phyloP scores from a whole-genome alignment of 2,797 vertebrate genomes.

The Morus bassanus region DNA sequence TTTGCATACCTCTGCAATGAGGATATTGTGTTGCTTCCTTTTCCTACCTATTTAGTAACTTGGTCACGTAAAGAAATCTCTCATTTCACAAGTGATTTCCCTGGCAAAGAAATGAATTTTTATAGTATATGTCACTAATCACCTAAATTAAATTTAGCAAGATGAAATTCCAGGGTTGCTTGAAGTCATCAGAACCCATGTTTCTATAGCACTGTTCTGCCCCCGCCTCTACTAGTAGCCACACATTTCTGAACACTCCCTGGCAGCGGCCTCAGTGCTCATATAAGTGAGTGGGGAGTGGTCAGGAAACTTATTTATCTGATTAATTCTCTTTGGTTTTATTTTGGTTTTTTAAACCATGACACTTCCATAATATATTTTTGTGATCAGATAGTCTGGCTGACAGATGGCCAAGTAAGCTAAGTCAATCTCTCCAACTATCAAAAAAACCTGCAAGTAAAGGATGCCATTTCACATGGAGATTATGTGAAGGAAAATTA shows the following conservation, averaged over 20 bases:
- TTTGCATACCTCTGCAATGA: background rate
- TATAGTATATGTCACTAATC: background rate
- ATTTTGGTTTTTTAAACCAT: background rate
- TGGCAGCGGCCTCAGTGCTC: background rate
- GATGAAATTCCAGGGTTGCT: background rate
- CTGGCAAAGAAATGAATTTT: background rate
- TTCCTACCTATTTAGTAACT: background rate
- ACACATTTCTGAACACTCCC: background rate
- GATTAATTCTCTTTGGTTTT: background rate
- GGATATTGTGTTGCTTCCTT: background rate
- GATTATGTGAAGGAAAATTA: constrained; percentile 21
- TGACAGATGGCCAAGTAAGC: background rate
- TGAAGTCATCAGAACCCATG: background rate
- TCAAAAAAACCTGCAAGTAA: background rate
- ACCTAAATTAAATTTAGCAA: background rate
- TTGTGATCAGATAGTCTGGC: background rate
- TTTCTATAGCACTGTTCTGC: background rate
- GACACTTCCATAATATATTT: background rate
- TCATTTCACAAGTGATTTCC: background rate
- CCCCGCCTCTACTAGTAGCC: background rate
- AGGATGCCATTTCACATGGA: background rate
- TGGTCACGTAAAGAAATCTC: background rate
- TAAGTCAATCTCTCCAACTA: background rate
- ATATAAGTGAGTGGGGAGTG: background rate
- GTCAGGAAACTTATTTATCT: background rate